Evolutionary conservation across 2,797 vertebrate genomes (phyloP), one percentile per base, ranked within the genome.

Genomic region (Neosalanx taihuensis): DNA sequence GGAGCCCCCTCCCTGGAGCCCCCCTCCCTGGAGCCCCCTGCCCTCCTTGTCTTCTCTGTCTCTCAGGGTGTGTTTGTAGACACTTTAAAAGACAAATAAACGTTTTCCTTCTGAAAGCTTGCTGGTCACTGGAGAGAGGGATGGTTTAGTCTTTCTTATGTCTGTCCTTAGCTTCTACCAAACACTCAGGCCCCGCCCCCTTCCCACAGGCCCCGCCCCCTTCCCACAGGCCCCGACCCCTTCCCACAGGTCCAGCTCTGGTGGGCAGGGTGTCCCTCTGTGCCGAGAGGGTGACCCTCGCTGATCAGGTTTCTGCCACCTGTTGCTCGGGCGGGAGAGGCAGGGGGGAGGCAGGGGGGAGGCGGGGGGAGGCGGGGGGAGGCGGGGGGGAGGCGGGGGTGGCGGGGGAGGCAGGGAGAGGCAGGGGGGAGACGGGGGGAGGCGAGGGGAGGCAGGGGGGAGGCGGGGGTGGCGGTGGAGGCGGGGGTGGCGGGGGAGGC

Each of bases 61-160:
- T 57, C 18, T 93, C 88, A 85, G 86, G 92, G 84, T 86, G 89
- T 93, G 91, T 94, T 94, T 90, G 90, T 88, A 85, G 89, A 91
- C 89, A 91, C 87, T 88, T 85, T 83, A 92, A 88, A 82, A 90
- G 90, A 92, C 89, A 92, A 93, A 93, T 94, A 94, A 94, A 94
- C 93, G 92, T 95, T 93, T 93, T 90, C 83, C 81, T 87, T 90
- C 64, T 67, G 73, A 81, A 77, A 77, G 87, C 77, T 56, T 26
- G 64, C 31, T 58, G 72, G 37, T 41, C 4, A 80, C 74, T 73
- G 68, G 74, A 79, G 73, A 76, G 80, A 69, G 79, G 76, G 69
- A 78, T 72, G 80, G 67, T 74, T 29, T 62, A 53, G 57, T 59
- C 64, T 60, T 60, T 3, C 62, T 73, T 72, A 66, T 77, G 72